Evolutionary conservation across 2,113 vertebrate genomes (phyloP).

Genomic region (Solea solea): DNA sequence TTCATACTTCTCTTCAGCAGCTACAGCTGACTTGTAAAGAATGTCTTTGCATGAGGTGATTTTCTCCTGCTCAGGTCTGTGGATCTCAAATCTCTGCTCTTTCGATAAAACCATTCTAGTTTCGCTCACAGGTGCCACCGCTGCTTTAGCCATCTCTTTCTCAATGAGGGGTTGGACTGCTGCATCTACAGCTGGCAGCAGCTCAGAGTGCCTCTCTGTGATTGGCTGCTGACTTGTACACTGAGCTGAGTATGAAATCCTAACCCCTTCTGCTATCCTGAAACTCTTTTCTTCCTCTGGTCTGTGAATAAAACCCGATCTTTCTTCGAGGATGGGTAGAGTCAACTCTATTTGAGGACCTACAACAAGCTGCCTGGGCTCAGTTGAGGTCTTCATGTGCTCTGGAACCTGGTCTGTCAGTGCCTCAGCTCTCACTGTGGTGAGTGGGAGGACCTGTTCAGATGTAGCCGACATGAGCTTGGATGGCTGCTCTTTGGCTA

Average conservation of each 20-base stretch:
- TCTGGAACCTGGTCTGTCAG: conserved; percentile 45
- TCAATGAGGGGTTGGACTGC: conserved; percentile 15
- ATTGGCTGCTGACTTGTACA: conserved; percentile 59
- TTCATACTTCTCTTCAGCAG: conserved; percentile 74
- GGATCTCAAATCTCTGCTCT: conserved; percentile 55
- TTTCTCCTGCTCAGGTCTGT: conserved; percentile 48
- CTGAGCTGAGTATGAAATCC: conserved; percentile 72
- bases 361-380: conserved; percentile 65
- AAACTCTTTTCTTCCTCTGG: conserved; percentile 67
- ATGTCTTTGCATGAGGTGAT: conserved; percentile 60
- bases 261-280: conserved; percentile 69
- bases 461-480: conserved; percentile 69
- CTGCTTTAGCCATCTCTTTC: conserved; percentile 47
- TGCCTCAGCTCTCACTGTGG: conserved; percentile 51
- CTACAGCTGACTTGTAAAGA: conserved; percentile 63
- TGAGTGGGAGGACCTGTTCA: conserved; percentile 71
- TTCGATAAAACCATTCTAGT: conserved; percentile 56
- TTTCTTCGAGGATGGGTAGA: conserved; percentile 66
- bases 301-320: conserved; percentile 7
- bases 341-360: conserved; percentile 65
- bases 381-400: conserved; percentile 33
- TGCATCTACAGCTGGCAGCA: conserved; percentile 40
- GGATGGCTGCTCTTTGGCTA: conserved; percentile 55
- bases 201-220: conserved; percentile 62
- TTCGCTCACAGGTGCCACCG: conserved; percentile 63